Evolutionary conservation across 2,888 invertebrate species (phyloP), one percentile per base, ranked within the genome.

Genomic region (Oscheius onirici): DNA sequence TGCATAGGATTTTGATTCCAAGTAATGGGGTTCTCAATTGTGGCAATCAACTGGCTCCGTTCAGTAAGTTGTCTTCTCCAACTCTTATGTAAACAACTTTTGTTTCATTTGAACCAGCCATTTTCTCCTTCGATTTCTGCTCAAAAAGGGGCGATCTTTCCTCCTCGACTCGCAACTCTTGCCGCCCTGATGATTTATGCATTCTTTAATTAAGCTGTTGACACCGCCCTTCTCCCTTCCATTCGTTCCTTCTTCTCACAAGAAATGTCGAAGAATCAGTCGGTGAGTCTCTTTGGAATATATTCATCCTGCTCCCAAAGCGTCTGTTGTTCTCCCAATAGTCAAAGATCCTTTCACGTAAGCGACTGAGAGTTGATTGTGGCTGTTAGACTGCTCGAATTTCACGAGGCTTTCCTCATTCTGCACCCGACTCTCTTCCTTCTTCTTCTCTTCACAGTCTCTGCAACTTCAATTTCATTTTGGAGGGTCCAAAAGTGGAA

Each of bases 171-270:
- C 58, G 20, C 17, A n/a, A 40, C 26, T n/a, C n/a, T 15, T 46
- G 26, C 28, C 24, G 26, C 17, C 63, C 49, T 26, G 11, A 63
- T 63, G 63, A 63, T 49, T 63, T 63, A 63, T 63, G 63, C 63
- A 63, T 63, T 63, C 63, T 63, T 46, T 63, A 63, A 63, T 63
- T 63, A 63, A 49, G 46, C 49, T 46, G 46, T 44, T 63, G 63
- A 46, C 58, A 58, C 49, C 34, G 28, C 26, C 13, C n/a, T n/a
- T 55, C n/a, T 22, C 15, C 22, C 54, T 26, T 55, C 34, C 8
- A 34, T 10, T 26, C 54, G 24, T 20, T 26, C 22, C n/a, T 26
- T 2, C 6, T n/a, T 24, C 17, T 34, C 34, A 6, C 34, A 34
- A 34, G 46, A 3, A 13, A 46, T 46, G 46, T 46, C 46, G 46